Percentiles rank a stretch among this genome's conserved stretches.
Conservation (phyloP, 2,888 invertebrate species). For the Drosophila atripex region DNA sequence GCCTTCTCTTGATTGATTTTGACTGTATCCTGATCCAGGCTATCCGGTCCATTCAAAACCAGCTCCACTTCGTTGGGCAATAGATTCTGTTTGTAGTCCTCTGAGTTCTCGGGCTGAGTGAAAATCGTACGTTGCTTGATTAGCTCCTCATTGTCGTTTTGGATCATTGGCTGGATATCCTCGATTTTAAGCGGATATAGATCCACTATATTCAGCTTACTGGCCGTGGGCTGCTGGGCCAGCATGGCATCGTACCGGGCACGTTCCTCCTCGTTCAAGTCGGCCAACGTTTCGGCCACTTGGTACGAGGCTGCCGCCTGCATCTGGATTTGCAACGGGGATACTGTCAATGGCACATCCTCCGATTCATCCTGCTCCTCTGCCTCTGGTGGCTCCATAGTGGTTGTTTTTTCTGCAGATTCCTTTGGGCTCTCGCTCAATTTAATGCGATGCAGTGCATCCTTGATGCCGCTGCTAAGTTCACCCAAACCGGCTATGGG, state of each 20-base stretch:
- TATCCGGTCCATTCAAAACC: conserved; percentile 1
- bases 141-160: conserved; percentile 75
- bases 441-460: conserved; percentile 81
- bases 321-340: conserved; percentile 67
- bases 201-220: conserved; percentile 82
- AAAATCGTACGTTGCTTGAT: conserved; percentile 75
- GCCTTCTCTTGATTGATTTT: conserved; percentile 24
- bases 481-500: conserved; percentile 47
- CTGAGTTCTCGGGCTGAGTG: conserved; percentile 49
- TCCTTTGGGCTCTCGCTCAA: conserved; percentile 67
- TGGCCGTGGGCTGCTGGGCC: conserved; percentile 64
- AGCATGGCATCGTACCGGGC: conserved; percentile 55
- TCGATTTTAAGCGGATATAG: conserved; percentile 81
- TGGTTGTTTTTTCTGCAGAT: conserved; percentile 23
- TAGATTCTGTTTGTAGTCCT: conserved; percentile 70
- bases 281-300: conserved; percentile 68
- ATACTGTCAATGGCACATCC: conserved; percentile 11
- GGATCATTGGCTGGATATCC: conserved; percentile 80
- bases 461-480: conserved; percentile 63
- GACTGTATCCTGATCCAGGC: neutral
- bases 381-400: conserved; percentile 46
- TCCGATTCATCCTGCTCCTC: conserved; percentile 15
- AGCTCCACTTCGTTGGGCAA: conserved; percentile 76
- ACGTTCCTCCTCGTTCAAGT: conserved; percentile 63
- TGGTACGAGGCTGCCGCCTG: conserved; percentile 72